Base-by-base conservation (phyloP, 2,797 vertebrate species). In the Dipus sagitta region DNA sequence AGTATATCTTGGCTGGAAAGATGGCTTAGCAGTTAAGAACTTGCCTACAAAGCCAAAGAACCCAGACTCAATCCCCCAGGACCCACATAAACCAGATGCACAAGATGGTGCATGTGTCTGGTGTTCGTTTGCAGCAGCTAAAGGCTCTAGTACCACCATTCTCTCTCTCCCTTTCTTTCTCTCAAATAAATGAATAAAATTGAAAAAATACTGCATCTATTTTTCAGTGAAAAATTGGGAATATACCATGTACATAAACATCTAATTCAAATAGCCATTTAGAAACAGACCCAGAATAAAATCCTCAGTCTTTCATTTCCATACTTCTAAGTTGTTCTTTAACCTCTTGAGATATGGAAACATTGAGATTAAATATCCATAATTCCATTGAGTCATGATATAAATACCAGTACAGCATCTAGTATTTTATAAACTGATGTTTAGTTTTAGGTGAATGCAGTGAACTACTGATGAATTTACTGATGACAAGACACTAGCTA, bases 281-380 rank as follows among this genome's bases (percentile, higher is more conserved):
- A 81, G n/a, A n/a, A 28, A 82, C 10, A 75, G 65, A 52, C 1
- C 8, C 84, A 14, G 11, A 86, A 75, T 84, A 86, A 47, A 83
- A 82, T 81, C 17, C 34, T 18, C 28, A 15, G 7, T 64, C 52
- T 90, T 89, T 74, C 47, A 28, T 77, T 6, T 92, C 18, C 8
- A n/a, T 62, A 84, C 90, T 92, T 94, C 15, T 78, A 92, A 17
- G 21, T 18, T 71, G 21, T 2, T 42, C 38, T 86, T 90, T 88
- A 83, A 42, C 30, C 54, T 81, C 1, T 54, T 89, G 74, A 71
- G 14, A 58, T 90, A 12, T 75, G 32, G 30, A 92, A 95, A 60
- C 12, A 83, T 0, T 13, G 7, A 15, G 24, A 79, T 67, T 26
- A 88, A 64, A 70, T 65, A 54, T 4, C 32, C 0, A 42, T 3